Conservation (phyloP, 1,140 invertebrate species). For the Aricia agestis region DNA sequence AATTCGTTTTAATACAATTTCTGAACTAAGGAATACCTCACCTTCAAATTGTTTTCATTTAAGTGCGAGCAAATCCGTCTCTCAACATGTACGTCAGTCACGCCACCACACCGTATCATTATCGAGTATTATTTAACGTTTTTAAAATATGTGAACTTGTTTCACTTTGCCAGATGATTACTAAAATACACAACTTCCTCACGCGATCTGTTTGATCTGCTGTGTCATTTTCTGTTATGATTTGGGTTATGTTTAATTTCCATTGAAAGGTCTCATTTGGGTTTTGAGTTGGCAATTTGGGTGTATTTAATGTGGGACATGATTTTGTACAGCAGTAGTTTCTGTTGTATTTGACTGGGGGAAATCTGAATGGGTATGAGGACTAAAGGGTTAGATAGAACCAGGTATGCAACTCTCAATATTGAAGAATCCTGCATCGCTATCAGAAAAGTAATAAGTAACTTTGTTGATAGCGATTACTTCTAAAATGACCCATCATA, state of each 20-base stretch:
- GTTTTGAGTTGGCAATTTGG: conserved; percentile 10
- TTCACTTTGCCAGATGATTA: conserved; percentile 40
- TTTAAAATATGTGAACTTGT: conserved; percentile 49
- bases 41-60: background rate
- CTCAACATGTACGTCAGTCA: conserved; percentile 36
- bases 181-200: conserved; percentile 54
- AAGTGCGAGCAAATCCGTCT: background rate
- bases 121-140: conserved; percentile 64
- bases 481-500: too few relatives aligned
- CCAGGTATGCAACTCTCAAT: too few relatives aligned
- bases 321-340: too few relatives aligned
- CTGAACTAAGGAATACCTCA: background rate
- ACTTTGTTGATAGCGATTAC: too few relatives aligned
- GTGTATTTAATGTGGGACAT: background rate
- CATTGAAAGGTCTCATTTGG: conserved; percentile 18
- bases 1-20: too few relatives aligned
- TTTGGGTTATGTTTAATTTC: conserved; percentile 16
- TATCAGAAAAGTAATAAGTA: too few relatives aligned
- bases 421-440: too few relatives aligned
- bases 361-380: too few relatives aligned
- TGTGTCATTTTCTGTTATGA: conserved; percentile 12
- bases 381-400: too few relatives aligned
- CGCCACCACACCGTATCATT: conserved; percentile 58
- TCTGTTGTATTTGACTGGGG: too few relatives aligned
- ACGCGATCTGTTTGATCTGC: conserved; percentile 37